Evolutionary conservation across 2,113 vertebrate genomes (phyloP).

Genomic region (Drymodes brunneopygia): DNA sequence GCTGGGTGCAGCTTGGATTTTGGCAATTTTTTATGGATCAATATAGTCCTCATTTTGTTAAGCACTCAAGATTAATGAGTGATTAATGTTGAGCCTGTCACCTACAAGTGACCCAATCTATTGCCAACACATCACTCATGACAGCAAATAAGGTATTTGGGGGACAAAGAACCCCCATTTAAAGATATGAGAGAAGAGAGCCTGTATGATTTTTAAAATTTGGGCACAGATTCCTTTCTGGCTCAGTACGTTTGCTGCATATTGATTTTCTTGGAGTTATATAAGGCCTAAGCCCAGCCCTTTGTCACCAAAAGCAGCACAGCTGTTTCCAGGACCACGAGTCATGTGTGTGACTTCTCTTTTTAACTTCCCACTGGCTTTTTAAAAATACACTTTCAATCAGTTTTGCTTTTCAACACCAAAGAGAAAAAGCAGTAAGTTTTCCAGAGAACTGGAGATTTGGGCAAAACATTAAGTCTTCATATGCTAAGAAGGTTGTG

Average conservation of each 20-base stretch:
- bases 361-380: constrained; percentile 48
- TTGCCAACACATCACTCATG: background rate
- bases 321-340: constrained; percentile 45
- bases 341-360: constrained; percentile 25
- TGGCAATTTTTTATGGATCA: background rate
- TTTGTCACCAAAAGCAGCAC: constrained; percentile 38
- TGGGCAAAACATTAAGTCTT: background rate
- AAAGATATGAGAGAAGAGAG: background rate
- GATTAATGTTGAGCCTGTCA: background rate
- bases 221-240: background rate
- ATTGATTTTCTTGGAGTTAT: constrained; percentile 4
- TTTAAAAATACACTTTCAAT: constrained; percentile 41
- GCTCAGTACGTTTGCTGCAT: background rate
- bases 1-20: background rate
- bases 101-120: background rate
- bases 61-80: background rate
- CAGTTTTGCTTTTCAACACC: background rate
- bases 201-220: background rate
- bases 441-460: background rate
- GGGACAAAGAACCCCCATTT: background rate
- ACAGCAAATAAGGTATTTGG: background rate
- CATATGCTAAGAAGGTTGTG: background rate
- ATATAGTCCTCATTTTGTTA: background rate
- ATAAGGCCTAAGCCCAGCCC: background rate
- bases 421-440: background rate